Percentiles rank a stretch among this genome's conserved stretches.
Conservation (phyloP, 2,797 vertebrate species). For the Halcyon smyrnensis region DNA sequence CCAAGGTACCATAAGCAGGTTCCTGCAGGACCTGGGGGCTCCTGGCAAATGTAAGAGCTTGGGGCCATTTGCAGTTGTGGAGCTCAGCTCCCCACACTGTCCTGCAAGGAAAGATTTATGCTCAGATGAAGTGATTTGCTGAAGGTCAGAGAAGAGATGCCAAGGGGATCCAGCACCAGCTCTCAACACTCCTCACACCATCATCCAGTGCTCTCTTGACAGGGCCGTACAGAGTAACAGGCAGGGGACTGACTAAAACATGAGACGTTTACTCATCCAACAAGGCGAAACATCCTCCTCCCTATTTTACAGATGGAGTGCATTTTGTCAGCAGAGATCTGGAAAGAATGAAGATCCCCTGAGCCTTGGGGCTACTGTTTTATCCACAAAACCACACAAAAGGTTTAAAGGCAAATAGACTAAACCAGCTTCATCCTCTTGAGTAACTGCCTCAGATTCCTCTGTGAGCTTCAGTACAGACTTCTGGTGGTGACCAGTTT, state of each 20-base stretch:
- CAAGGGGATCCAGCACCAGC: neutral
- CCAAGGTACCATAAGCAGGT: neutral
- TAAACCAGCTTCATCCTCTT: neutral
- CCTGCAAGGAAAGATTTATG: neutral
- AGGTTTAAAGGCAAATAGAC: neutral
- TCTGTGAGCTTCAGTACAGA: neutral
- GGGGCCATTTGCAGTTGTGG: accelerated
- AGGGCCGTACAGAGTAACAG: accelerated
- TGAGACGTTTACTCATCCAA: neutral
- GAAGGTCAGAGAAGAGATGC: neutral
- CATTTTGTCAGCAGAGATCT: neutral
- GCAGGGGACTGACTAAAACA: neutral
- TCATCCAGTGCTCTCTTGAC: accelerated
- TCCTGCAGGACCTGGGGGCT: neutral
- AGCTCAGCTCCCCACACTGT: neutral
- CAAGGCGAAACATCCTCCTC: neutral
- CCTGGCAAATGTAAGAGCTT: neutral
- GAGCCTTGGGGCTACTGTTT: neutral
- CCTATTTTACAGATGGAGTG: neutral
- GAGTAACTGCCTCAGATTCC: neutral
- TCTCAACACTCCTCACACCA: neutral
- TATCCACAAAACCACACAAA: conserved; percentile 15
- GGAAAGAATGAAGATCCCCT: neutral
- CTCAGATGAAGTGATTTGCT: neutral
- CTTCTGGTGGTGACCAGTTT: neutral